Evolutionary conservation across 2,888 invertebrate species (phyloP).

Genomic region (Gisinianus flammeolus): DNA sequence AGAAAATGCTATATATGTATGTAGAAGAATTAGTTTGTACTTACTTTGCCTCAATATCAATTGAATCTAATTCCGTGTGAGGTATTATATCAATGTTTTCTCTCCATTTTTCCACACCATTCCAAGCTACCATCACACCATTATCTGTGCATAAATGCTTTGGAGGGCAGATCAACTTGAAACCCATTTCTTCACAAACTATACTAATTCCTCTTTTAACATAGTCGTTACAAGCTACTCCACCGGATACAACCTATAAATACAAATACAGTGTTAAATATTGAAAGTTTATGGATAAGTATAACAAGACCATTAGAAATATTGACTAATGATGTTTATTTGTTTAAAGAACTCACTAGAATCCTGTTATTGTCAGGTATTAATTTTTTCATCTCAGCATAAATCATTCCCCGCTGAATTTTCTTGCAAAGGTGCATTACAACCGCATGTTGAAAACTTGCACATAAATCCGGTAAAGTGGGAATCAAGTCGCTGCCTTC

Average conservation of each 20-base stretch:
- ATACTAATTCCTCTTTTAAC: constrained; percentile 74
- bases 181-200: constrained; percentile 72
- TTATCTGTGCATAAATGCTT: constrained; percentile 92
- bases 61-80: constrained; percentile 66
- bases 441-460: constrained; percentile 77
- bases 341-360: constrained; percentile 41
- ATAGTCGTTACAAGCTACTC: constrained; percentile 91
- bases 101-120: constrained; percentile 81
- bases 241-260: constrained; percentile 84
- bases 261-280: no score
- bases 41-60: constrained; percentile 68
- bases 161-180: constrained; percentile 76
- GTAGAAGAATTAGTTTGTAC: constrained; percentile 30
- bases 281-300: constrained; percentile 10
- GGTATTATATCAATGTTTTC: constrained; percentile 63
- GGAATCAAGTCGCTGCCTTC: constrained; percentile 75
- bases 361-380: constrained; percentile 64
- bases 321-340: neutral
- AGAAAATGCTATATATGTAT: neutral
- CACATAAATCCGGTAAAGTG: constrained; percentile 80
- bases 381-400: constrained; percentile 68
- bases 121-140: constrained; percentile 99
- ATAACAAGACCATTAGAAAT: neutral
- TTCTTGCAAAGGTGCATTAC: constrained; percentile 81
- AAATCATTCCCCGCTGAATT: constrained; percentile 82